Evolutionary conservation across 1,140 invertebrate species (phyloP), one percentile per base, ranked within the genome.

Genomic region (Caenorhabditis inopinata): DNA sequence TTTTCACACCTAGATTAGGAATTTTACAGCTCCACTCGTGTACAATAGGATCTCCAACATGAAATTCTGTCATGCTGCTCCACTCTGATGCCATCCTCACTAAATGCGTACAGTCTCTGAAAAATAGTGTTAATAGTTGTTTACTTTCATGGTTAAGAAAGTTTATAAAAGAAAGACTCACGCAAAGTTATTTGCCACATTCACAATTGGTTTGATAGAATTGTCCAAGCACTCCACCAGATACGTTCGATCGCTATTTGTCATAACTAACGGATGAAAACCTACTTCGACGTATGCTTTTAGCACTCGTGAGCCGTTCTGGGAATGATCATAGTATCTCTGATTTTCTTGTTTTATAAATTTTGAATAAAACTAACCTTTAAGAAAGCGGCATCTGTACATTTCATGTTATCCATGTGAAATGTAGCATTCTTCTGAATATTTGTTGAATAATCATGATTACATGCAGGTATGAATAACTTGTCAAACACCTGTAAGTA

Each of bases 21-120:
- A 80, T 25, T 5, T 38, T 32, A 27, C 79, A 80, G 32, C 23
- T 80, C 79, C 79, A 80, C 27, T 80, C 79, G 35, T 80, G 79
- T 7, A 80, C 79, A 18, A 80, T 73, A 0, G 79, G 35, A 42
- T 80, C 79, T 18, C 79, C 79, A 11, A 80, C 68, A 16, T 75
- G 46, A 27, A 74, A 80, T 7, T 49, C 75, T 1, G 79, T 58
- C 23, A 74, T 42, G 7, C 68, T 42, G 18, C 73, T 73, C 68
- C 68, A 80, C 27, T 74, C 29, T 7, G 79, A 74, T 2, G 79
- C 79, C 25, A 73, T 48, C 32, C 79, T 25, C 25, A 74, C 49
- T n/a, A 74, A 73, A 58, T 80, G 79, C 2, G 62, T 29, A 53
- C 79, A 80, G 14, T 74, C 49, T 2, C 68, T 74, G 7, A 35